Evolutionary conservation across 2,797 vertebrate genomes (phyloP), one percentile per base, ranked within the genome.

Genomic region (Psittacula echo): DNA sequence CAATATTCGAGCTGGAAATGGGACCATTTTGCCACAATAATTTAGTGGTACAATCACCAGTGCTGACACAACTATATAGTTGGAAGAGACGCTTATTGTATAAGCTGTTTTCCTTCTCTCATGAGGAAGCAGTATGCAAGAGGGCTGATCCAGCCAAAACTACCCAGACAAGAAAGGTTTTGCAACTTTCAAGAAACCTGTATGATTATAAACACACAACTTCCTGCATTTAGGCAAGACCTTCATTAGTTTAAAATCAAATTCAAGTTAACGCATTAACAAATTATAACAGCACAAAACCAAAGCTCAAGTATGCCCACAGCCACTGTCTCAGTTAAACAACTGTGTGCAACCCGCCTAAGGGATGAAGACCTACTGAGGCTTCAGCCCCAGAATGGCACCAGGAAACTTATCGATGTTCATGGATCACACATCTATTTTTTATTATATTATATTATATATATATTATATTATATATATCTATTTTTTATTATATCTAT

Each of bases 61-160:
- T 4, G n/a, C 37, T 51, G 34, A 58, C 39, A 51, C 8, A 47
- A 54, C 8, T 3, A 0, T 20, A 39, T 20, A 9, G 0, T 22
- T n/a, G 44, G 32, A 66, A 29, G 47, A 80, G 21, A 10, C 29
- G 4, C 8, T 56, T 54, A n/a, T 5, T 75, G 51, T 80, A 72
- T n/a, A 83, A 71, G 62, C 12, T 32, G 8, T 67, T 91, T 48
- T 75, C n/a, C 29, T 70, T 62, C 58, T 65, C 72, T 53, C 68
- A 48, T 0, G 3, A 68, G 53, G 54, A 81, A 66, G 34, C 48
- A 65, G 50, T 3, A 58, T 41, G 47, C 51, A 54, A 41, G 50
- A 75, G 27, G 26, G 44, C 64, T 41, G 30, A 88, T 26, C 61
- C 30, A 66, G 48, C 72, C 82, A 48, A 84, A 78, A 22, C 16